Conservation (phyloP, 2,797 vertebrate species). For the Ataeniobius toweri region DNA sequence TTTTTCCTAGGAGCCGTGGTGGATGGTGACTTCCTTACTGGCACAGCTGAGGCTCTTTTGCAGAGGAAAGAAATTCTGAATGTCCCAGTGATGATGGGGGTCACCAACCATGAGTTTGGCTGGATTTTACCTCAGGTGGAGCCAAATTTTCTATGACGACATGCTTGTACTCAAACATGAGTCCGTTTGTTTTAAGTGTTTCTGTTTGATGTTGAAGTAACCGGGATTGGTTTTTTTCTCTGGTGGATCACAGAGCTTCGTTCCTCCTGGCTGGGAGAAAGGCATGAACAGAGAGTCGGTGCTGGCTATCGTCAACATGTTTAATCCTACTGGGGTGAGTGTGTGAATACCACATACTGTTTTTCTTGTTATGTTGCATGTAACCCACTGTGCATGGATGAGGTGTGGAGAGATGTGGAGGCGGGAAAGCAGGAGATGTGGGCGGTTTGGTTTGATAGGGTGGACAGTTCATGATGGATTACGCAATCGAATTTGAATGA, state of each 20-base stretch:
- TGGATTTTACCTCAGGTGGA: conserved; percentile 80
- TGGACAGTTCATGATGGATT: too few species aligned
- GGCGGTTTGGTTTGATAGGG: too few species aligned
- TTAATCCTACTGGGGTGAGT: conserved; percentile 74
- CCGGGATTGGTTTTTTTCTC: neutral
- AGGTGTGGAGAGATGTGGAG: too few species aligned
- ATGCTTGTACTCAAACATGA: neutral
- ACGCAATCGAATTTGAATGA: too few species aligned
- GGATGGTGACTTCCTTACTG: conserved; percentile 75
- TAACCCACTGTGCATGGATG: too few species aligned
- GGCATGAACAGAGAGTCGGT: conserved; percentile 71
- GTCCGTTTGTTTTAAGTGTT: neutral
- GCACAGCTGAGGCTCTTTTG: conserved; percentile 72
- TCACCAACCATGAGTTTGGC: conserved; percentile 85
- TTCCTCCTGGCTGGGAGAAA: conserved; percentile 68
- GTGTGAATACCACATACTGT: too few species aligned
- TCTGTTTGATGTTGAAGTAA: neutral
- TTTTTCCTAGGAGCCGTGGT: conserved; percentile 69
- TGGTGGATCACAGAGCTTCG: conserved; percentile 61
- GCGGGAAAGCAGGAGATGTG: too few species aligned
- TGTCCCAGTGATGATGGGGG: conserved; percentile 81
- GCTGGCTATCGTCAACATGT: conserved; percentile 61
- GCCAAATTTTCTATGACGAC: neutral
- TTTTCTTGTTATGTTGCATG: too few species aligned
- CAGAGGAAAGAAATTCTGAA: conserved; percentile 72